Conservation (phyloP, 2,113 vertebrate genomes). For the Thamnaconus septentrionalis region DNA sequence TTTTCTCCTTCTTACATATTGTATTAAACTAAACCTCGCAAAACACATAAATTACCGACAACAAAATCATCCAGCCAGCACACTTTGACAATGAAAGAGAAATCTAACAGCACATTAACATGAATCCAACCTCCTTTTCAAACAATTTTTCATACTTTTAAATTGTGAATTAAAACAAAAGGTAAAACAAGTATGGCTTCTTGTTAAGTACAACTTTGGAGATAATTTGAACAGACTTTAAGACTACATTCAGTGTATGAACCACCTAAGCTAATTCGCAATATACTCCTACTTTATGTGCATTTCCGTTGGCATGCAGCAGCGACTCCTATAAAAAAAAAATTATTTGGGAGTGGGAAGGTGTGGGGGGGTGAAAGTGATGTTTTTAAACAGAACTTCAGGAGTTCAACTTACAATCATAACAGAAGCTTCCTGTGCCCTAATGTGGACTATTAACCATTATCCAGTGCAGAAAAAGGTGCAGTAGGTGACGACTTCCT, state of each 20-base stretch:
- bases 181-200: too few relatives aligned
- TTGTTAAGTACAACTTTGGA: too few relatives aligned
- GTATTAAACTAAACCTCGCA: background rate
- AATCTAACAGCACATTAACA: too few relatives aligned
- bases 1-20: background rate
- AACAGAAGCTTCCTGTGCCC: slow-evolving; percentile 12
- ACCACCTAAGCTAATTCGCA: background rate
- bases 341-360: too few relatives aligned
- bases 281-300: slow-evolving; percentile 33
- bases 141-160: slow-evolving; percentile 27
- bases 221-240: background rate
- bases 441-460: slow-evolving; percentile 8
- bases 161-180: background rate
- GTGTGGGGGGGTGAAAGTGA: background rate
- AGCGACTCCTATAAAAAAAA: slow-evolving; percentile 9
- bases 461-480: background rate
- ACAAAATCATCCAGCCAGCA: background rate
- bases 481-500: too few relatives aligned
- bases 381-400: slow-evolving; percentile 16
- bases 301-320: slow-evolving; percentile 49
- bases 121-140: slow-evolving; percentile 3
- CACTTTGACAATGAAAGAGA: too few relatives aligned
- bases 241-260: slow-evolving; percentile 42
- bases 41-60: slow-evolving; percentile 14
- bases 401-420: slow-evolving; percentile 25